Evolutionary conservation across 2,797 vertebrate genomes (phyloP), one percentile per base, ranked within the genome.

Genomic region (Dendrocincla tyrannina): DNA sequence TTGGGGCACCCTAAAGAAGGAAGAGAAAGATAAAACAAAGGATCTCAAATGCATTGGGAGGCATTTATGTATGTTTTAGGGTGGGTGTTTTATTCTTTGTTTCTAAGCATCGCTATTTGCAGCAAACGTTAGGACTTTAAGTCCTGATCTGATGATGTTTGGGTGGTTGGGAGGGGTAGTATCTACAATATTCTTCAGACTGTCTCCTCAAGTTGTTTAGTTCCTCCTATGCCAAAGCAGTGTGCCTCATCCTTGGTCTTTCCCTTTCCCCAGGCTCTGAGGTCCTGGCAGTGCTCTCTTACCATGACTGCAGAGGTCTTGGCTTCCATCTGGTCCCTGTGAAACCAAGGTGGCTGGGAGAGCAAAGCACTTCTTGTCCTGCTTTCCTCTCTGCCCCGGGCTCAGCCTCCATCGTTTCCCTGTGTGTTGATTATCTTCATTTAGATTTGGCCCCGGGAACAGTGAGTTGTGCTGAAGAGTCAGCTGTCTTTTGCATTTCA

Each of bases 401-500:
- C 69, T 90, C 83, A 91, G 32, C 17, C 25, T 70, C 39, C 33
- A 27, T 32, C 1, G 0, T 68, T 64, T 74, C 37, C 27, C 23
- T 2, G 0, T 12, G 7, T 46, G 28, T 25, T 0, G 0, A 37
- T 53, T 49, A 11, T 67, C 73, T 75, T 84, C 17, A 2, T 33
- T 88, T 79, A 62, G 35, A 12, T 55, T 73, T 66, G 55, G 33
- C 63, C 33, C 37, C 2, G 2, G 49, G 46, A 88, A 8, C 47
- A 70, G 39, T 4, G 73, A 73, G 62, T 19, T 81, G 17, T 52
- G 50, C n/a, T 72, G 82, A 77, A 69, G 16, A 85, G 52, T 73
- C 77, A 75, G 28, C 35, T 14, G 2, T 47, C 81, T 70, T 69
- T 10, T 41, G 39, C 60, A 13, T 88, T 56, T 6, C 24, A 37